Percentiles rank a stretch among this genome's conserved stretches.
Conservation (phyloP, 2,113 vertebrate species). For the Leptodactylus fuscus region DNA sequence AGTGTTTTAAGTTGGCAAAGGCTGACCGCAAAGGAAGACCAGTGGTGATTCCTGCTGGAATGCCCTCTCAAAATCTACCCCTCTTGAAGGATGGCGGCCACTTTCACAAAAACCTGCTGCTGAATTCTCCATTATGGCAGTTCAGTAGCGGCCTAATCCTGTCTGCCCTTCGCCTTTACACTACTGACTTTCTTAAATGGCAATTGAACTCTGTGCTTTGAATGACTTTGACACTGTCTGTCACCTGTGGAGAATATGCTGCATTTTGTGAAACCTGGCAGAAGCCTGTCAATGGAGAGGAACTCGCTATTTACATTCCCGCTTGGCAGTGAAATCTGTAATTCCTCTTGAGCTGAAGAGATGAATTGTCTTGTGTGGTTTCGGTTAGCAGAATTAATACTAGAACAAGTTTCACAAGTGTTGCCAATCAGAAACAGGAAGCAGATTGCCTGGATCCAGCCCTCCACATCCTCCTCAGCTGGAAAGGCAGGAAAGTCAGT, state of each 20-base stretch:
- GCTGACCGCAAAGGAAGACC: no score
- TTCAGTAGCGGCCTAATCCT: no score
- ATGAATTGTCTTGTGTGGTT: conserved; percentile 45
- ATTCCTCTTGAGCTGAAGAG: conserved; percentile 12
- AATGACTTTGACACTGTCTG: not conserved
- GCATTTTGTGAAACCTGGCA: not conserved
- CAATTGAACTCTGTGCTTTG: not conserved
- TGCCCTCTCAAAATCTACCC: no score
- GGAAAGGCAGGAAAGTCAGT: conserved; percentile 31
- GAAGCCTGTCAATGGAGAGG: not conserved
- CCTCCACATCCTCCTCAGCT: conserved; percentile 16
- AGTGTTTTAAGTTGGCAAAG: no score
- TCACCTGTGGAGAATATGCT: not conserved
- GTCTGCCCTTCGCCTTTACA: no score
- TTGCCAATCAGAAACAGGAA: conserved; percentile 52
- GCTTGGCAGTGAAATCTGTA: conserved; percentile 8
- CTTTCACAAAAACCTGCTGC: no score
- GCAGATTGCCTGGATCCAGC: conserved; percentile 22
- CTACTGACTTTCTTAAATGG: not conserved
- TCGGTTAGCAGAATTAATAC: conserved; percentile 33
- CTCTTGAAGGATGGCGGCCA: no score
- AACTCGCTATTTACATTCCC: conserved; percentile 25
- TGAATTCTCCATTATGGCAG: no score
- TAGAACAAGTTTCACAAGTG: conserved; percentile 40
- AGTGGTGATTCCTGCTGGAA: no score